Percentiles rank a stretch among this genome's conserved stretches.
Evolutionary conservation across 2,888 invertebrate species (phyloP).

Genomic region (Geophilus truncorum): DNA sequence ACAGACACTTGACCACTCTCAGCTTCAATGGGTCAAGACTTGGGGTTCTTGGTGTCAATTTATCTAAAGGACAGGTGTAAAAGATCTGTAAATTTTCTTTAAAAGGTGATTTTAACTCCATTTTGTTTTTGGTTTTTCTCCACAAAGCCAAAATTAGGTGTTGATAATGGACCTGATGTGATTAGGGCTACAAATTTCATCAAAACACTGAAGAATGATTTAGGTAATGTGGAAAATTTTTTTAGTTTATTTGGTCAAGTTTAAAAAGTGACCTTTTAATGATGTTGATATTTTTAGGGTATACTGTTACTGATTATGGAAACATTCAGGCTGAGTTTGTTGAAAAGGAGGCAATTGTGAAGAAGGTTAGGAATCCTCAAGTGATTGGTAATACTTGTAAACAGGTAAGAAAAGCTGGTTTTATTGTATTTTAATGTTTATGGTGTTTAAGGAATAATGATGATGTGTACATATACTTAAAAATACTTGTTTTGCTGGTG

Average conservation of each 20-base stretch:
- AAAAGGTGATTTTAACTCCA: neutral
- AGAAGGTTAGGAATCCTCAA: constrained; percentile 53
- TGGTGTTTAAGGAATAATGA: too few relatives aligned
- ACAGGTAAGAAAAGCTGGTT: neutral
- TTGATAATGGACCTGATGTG: constrained; percentile 63
- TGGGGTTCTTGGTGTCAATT: neutral
- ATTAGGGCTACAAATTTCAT: constrained; percentile 63
- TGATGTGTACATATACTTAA: too few relatives aligned
- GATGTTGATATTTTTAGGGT: constrained; percentile 51
- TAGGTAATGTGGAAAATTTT: neutral
- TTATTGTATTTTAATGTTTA: neutral
- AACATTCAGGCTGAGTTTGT: constrained; percentile 53
- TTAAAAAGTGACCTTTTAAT: constrained; percentile 13
- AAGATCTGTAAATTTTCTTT: neutral
- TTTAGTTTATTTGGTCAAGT: neutral
- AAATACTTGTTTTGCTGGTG: too few relatives aligned
- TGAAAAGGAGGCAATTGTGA: constrained; percentile 53
- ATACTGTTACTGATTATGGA: constrained; percentile 68
- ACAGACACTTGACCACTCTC: neutral
- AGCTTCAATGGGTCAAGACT: neutral
- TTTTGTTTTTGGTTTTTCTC: too few relatives aligned
- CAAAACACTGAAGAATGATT: neutral
- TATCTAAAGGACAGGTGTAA: neutral
- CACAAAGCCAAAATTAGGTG: constrained; percentile 62
- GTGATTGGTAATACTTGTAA: constrained; percentile 65